Percentiles rank a stretch among this genome's conserved stretches.
These are phyloP conservation scores for Baryphthengus martii DNA, from an alignment of 2,113 vertebrate genomes.

Conservation along the genomic window DNA sequence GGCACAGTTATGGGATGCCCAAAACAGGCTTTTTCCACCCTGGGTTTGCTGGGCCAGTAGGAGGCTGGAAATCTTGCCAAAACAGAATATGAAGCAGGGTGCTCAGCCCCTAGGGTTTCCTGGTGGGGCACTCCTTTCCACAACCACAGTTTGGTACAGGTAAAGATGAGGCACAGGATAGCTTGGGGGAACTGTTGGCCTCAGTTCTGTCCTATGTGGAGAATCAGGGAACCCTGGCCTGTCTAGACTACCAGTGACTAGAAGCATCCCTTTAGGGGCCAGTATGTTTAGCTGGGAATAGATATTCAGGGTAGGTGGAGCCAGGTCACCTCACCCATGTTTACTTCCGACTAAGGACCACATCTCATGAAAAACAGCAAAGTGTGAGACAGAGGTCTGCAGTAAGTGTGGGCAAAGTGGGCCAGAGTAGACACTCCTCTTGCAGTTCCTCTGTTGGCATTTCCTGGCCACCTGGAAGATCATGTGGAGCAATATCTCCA, in stretches of 20 bases:
- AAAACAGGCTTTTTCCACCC: not conserved
- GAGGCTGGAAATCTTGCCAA: not conserved
- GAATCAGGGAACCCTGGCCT: not conserved
- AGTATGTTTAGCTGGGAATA: not conserved
- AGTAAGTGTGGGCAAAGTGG: not conserved
- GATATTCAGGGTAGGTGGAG: not conserved
- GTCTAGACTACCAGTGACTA: not conserved
- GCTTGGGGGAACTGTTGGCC: not conserved
- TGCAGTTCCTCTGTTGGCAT: not conserved
- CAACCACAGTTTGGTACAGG: fast-evolving
- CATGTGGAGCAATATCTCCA: not conserved
- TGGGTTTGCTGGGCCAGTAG: not conserved
- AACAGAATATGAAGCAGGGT: not conserved
- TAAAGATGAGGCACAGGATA: not conserved
- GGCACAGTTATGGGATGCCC: not conserved
- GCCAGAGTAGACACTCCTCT: not conserved
- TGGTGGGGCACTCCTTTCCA: not conserved
- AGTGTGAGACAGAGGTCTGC: not conserved
- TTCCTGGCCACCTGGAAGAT: not conserved
- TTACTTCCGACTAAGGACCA: not conserved
- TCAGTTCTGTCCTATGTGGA: not conserved
- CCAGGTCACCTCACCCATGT: not conserved
- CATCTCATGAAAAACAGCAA: not conserved
- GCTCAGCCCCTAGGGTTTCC: not conserved
- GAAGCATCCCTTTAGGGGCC: not conserved